phyloP scores from a whole-genome alignment of 1,140 invertebrate genomes.

The Halesus radiatus region DNA sequence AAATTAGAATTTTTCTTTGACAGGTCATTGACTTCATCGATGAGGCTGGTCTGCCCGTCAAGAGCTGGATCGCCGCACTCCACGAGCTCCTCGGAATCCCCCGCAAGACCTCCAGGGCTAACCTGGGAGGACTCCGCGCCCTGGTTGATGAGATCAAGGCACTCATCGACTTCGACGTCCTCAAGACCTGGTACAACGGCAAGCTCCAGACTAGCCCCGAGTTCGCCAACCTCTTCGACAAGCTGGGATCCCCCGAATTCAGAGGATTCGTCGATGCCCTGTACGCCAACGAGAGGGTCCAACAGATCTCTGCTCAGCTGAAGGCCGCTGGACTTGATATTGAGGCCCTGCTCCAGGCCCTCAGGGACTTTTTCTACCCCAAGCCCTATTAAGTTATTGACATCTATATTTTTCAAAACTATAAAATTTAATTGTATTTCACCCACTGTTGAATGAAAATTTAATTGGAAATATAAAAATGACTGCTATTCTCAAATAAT shows the following conservation, averaged over 20 bases:
- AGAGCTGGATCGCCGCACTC: constrained; percentile 43
- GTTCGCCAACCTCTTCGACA: constrained; percentile 29
- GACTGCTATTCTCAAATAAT: no score
- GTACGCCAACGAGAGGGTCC: constrained; percentile 41
- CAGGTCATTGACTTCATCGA: constrained; percentile 47
- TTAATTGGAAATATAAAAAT: no score
- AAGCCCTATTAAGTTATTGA: constrained; percentile 8
- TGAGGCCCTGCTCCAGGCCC: constrained; percentile 15
- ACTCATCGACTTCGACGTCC: constrained; percentile 30
- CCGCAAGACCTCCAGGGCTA: background rate
- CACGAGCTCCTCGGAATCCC: constrained; percentile 44
- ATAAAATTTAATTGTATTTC: no score
- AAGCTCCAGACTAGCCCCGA: constrained; percentile 46
- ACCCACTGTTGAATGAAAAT: no score
- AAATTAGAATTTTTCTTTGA: constrained; percentile 5
- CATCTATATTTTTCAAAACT: background rate
- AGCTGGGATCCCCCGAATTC: constrained; percentile 42
- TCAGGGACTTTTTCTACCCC: constrained; percentile 39
- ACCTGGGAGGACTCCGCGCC: constrained; percentile 26
- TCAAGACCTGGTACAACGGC: constrained; percentile 30
- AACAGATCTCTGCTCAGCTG: constrained; percentile 43
- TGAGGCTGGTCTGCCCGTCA: constrained; percentile 35
- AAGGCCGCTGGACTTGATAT: constrained; percentile 44
- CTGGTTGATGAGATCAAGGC: constrained; percentile 43
- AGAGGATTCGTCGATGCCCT: constrained; percentile 32